phyloP scores from a whole-genome alignment of 2,888 invertebrate species.

The Cactoblastis cactorum region DNA sequence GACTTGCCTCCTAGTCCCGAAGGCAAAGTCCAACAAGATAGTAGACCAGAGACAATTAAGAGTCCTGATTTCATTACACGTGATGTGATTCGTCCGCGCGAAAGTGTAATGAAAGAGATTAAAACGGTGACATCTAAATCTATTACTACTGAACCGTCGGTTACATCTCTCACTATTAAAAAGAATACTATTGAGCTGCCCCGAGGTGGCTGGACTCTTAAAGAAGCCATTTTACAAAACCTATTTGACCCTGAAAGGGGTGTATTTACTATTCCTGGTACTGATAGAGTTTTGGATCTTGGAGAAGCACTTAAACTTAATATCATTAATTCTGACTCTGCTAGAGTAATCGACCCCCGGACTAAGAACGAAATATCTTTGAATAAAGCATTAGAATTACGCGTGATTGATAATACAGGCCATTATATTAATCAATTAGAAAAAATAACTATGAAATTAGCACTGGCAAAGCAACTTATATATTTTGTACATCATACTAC shows the following conservation, averaged over 20 bases:
- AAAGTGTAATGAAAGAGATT: conserved; percentile 45
- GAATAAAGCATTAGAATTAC: conserved; percentile 86
- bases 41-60: conserved; percentile 78
- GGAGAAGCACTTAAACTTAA: conserved; percentile 92
- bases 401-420: conserved; percentile 87
- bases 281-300: conserved; percentile 90
- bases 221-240: conserved; percentile 89
- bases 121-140: conserved; percentile 65
- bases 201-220: conserved; percentile 89
- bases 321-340: conserved; percentile 91
- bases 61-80: conserved; percentile 72
- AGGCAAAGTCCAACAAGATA: conserved; percentile 71
- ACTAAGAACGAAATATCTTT: conserved; percentile 84
- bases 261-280: conserved; percentile 90
- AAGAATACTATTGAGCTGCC: conserved; percentile 89
- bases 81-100: conserved; percentile 40
- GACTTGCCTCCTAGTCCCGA: conserved; percentile 68
- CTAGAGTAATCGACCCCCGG: conserved; percentile 88
- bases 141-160: conserved; percentile 66
- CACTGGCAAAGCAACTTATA: conserved; percentile 83
- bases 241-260: conserved; percentile 91
- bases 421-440: conserved; percentile 81
- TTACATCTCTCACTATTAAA: conserved; percentile 76
- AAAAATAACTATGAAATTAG: conserved; percentile 85
- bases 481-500: conserved; percentile 77